A percentile compares a stretch with the other conserved stretches of the same genome.
Conservation (phyloP, 2,113 vertebrate genomes). For the Pteruthius melanotis region DNA sequence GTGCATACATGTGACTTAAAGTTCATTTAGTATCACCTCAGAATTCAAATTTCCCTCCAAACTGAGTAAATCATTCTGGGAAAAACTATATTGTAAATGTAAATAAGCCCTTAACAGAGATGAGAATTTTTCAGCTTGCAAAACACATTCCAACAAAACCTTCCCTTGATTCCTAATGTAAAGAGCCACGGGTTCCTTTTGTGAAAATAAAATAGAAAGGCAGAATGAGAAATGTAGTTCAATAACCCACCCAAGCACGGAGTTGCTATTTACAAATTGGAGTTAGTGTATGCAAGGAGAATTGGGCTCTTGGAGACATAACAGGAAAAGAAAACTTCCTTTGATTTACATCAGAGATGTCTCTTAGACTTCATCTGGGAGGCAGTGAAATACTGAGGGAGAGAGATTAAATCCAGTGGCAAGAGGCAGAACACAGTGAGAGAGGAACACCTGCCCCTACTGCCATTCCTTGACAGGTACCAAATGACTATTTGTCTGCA, state of each 20-base stretch:
- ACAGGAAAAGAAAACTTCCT: slow-evolving; percentile 47
- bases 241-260: neutral
- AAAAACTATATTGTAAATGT: slow-evolving; percentile 33
- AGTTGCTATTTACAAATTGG: neutral
- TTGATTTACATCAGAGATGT: neutral
- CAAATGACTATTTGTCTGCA: neutral
- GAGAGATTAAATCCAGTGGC: neutral
- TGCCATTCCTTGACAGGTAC: neutral
- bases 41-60: slow-evolving; percentile 47
- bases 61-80: neutral
- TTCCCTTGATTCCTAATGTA: neutral
- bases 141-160: neutral
- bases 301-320: neutral
- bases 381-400: neutral
- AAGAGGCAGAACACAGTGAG: neutral
- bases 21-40: neutral
- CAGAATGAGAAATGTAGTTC: neutral
- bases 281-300: neutral
- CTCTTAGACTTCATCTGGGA: neutral
- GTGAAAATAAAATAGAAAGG: neutral
- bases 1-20: neutral
- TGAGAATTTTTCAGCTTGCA: neutral
- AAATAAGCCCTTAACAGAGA: slow-evolving; percentile 9
- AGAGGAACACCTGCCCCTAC: neutral
- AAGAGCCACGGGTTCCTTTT: neutral